Conservation (phyloP, 2,888 invertebrate genomes). For the Polydrusus tereticollis region DNA sequence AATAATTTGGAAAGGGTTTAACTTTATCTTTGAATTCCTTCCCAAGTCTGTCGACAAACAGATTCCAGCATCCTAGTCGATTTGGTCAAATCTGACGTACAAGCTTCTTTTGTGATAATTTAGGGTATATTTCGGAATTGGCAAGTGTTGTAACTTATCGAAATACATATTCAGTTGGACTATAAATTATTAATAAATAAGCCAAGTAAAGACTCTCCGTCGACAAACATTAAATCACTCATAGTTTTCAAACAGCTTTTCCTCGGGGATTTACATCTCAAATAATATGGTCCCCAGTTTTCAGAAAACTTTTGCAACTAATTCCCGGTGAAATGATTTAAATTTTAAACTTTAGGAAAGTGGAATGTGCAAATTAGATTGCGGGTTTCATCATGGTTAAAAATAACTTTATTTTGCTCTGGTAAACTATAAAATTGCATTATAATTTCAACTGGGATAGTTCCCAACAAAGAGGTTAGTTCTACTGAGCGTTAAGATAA, state of each 20-base stretch:
- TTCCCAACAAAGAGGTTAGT: too few relatives aligned
- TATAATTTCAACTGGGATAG: too few relatives aligned
- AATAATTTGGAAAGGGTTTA: too few relatives aligned
- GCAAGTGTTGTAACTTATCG: too few relatives aligned
- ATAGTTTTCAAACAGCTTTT: constrained; percentile 2
- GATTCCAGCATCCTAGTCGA: too few relatives aligned
- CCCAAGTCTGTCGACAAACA: too few relatives aligned
- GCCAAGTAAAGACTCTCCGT: not conserved
- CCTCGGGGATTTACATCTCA: constrained; percentile 2
- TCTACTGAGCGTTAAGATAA: too few relatives aligned
- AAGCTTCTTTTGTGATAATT: too few relatives aligned
- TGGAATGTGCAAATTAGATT: constrained; percentile 2
- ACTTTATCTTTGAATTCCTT: too few relatives aligned
- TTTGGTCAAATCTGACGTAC: too few relatives aligned
- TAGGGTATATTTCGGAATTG: too few relatives aligned
- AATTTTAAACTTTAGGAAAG: not conserved
- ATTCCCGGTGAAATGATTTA: constrained; percentile 9
- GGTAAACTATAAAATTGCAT: not conserved
- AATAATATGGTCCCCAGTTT: constrained; percentile 1
- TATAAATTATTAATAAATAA: not conserved
- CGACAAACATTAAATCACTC: not conserved
- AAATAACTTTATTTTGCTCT: not conserved
- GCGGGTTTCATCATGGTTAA: not conserved
- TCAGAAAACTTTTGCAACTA: constrained; percentile 8
- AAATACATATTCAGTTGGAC: too few relatives aligned